A percentile compares a stretch with the other conserved stretches of the same genome.
Evolutionary conservation across 35 echinoderm and acorn worm genomes (phyloP).

Genomic region (Apostichopus japonicus): DNA sequence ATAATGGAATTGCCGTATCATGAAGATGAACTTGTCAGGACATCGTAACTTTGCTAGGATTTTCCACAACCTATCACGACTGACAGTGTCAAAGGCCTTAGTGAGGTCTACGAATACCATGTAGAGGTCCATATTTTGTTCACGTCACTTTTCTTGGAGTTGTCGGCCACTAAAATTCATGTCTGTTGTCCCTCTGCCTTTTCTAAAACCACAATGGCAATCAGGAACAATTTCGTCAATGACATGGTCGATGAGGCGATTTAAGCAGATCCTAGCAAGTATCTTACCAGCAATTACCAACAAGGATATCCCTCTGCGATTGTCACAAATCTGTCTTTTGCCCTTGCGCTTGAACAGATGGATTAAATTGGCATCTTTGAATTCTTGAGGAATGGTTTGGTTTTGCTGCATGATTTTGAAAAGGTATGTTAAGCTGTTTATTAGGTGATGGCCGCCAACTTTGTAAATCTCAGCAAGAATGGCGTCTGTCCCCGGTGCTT

Average conservation of each 20-base stretch:
- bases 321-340: slow-evolving; percentile 33
- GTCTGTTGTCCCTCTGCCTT: slow-evolving; percentile 56
- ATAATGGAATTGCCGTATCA: background rate
- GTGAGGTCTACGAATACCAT: slow-evolving; percentile 10
- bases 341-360: slow-evolving; percentile 60
- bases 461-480: slow-evolving; percentile 69
- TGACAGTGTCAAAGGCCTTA: slow-evolving; percentile 38
- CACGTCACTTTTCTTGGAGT: slow-evolving; percentile 62
- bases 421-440: slow-evolving; percentile 40
- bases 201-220: slow-evolving; percentile 54
- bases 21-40: slow-evolving; percentile 13
- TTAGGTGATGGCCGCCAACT: slow-evolving; percentile 5
- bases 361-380: slow-evolving; percentile 55
- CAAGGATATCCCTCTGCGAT: slow-evolving; percentile 59
- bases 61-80: slow-evolving; percentile 35
- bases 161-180: slow-evolving; percentile 63
- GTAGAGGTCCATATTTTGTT: slow-evolving; percentile 58
- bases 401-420: slow-evolving; percentile 55
- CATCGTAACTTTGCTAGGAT: slow-evolving; percentile 57
- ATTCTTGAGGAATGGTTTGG: slow-evolving; percentile 42
- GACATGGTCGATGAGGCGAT: slow-evolving; percentile 42
- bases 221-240: slow-evolving; percentile 40
- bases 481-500: slow-evolving; percentile 40
- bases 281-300: slow-evolving; percentile 62
- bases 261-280: slow-evolving; percentile 48